A percentile compares a stretch with the other conserved stretches of the same genome.
Conservation (phyloP, 2,797 vertebrate species). For the Melanotaenia trifasciata region DNA sequence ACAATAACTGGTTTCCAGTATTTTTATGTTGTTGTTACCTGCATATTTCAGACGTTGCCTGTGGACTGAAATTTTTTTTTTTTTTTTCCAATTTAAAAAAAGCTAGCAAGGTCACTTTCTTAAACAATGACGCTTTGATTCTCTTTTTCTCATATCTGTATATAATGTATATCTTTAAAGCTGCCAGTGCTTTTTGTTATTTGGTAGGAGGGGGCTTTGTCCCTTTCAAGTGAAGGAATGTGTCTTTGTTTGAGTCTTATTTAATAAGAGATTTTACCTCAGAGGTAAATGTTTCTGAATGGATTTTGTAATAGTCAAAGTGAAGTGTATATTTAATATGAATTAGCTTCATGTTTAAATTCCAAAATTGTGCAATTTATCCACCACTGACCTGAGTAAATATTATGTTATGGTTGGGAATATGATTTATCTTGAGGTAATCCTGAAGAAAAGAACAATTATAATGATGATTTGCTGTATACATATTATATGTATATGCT, state of each 20-base stretch:
- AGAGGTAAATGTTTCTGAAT: constrained; percentile 35
- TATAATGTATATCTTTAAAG: constrained; percentile 69
- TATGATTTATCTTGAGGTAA: constrained; percentile 30
- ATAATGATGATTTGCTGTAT: constrained; percentile 18
- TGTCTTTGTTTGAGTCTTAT: constrained; percentile 56
- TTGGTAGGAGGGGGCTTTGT: constrained; percentile 35
- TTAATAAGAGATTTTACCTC: constrained; percentile 56
- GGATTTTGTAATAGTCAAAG: constrained; percentile 46
- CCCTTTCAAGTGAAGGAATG: constrained; percentile 51
- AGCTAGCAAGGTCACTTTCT: constrained; percentile 53
- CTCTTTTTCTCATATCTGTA: constrained; percentile 62
- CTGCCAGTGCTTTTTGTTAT: constrained; percentile 56
- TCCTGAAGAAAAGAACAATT: constrained; percentile 46
- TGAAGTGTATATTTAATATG: constrained; percentile 34
- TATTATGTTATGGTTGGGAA: constrained; percentile 22
- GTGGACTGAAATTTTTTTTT: constrained; percentile 54
- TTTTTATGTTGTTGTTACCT: constrained; percentile 48
- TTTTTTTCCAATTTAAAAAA: constrained; percentile 39
- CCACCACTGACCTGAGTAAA: constrained; percentile 42
- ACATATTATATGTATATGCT: constrained; percentile 44
- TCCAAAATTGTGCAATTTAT: constrained; percentile 41
- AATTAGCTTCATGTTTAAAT: constrained; percentile 50
- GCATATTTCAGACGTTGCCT: constrained; percentile 65
- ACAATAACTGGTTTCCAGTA: constrained; percentile 11
- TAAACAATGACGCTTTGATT: constrained; percentile 70